Evolutionary conservation across 1,140 invertebrate genomes (phyloP).

Genomic region (Bombus impatiens): DNA sequence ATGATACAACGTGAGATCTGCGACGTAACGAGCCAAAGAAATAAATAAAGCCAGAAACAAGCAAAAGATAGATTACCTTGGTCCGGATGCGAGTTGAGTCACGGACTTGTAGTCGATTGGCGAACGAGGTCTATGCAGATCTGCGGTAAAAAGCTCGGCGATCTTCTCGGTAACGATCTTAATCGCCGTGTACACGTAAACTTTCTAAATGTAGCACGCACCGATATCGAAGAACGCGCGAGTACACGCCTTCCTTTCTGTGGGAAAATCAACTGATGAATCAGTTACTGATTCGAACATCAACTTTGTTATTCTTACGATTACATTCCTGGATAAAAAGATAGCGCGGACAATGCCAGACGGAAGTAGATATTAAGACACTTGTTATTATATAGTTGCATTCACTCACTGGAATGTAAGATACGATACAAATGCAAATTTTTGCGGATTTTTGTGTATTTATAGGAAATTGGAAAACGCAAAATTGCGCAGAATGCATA

Average conservation of each 20-base stretch:
- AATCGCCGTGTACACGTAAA: conserved; percentile 46
- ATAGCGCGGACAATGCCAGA: background rate
- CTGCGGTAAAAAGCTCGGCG: conserved; percentile 26
- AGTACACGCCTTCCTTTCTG: conserved; percentile 49
- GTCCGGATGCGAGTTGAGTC: conserved; percentile 4
- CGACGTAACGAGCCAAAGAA: background rate
- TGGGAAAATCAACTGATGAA: conserved; percentile 65
- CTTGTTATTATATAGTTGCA: too few species aligned
- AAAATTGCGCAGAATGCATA: too few species aligned
- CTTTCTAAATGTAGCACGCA: conserved; percentile 15
- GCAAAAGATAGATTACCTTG: conserved; percentile 2
- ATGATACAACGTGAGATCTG: too few species aligned
- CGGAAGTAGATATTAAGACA: too few species aligned
- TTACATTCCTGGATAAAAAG: background rate
- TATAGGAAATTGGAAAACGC: too few species aligned
- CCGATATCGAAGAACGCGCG: background rate
- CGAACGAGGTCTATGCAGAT: conserved; percentile 26
- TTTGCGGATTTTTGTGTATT: too few species aligned
- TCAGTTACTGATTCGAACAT: conserved; percentile 49
- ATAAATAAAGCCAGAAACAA: background rate
- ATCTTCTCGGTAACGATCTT: conserved; percentile 64
- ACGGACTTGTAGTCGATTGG: background rate
- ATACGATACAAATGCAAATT: too few species aligned
- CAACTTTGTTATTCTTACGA: background rate
- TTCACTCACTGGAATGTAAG: too few species aligned